These are phyloP conservation scores for Hypotaenidia philippensis DNA, from an alignment of 2,797 vertebrate genomes.

Conservation along the genomic window DNA sequence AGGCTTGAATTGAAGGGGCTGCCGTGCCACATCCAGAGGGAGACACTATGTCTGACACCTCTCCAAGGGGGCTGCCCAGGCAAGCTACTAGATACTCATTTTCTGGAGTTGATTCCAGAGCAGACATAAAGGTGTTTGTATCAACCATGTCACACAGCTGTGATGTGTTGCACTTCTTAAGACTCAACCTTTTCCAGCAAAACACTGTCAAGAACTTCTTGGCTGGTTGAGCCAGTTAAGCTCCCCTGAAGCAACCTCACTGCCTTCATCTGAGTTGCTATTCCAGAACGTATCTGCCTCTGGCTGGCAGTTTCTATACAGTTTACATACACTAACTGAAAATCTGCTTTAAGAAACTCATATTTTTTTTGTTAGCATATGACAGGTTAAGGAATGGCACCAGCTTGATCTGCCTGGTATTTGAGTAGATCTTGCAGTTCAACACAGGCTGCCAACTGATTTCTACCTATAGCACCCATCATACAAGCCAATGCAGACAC, in stretches of 20 bases:
- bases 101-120: background rate
- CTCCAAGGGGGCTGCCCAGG: background rate
- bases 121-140: background rate
- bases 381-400: background rate
- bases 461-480: background rate
- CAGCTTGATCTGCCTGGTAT: background rate
- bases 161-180: background rate
- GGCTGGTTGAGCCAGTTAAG: background rate
- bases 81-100: background rate
- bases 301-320: background rate
- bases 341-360: background rate
- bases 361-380: background rate
- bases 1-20: background rate
- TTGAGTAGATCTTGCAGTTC: background rate
- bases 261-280: background rate
- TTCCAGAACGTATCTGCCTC: background rate
- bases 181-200: background rate
- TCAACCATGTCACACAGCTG: background rate
- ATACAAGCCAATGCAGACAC: background rate
- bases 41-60: rapidly evolving
- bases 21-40: background rate
- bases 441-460: background rate
- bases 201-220: background rate
- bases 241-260: background rate
- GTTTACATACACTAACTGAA: background rate